Base-by-base conservation (phyloP, 1,140 invertebrate species). In the Calliopsis andreniformis region DNA sequence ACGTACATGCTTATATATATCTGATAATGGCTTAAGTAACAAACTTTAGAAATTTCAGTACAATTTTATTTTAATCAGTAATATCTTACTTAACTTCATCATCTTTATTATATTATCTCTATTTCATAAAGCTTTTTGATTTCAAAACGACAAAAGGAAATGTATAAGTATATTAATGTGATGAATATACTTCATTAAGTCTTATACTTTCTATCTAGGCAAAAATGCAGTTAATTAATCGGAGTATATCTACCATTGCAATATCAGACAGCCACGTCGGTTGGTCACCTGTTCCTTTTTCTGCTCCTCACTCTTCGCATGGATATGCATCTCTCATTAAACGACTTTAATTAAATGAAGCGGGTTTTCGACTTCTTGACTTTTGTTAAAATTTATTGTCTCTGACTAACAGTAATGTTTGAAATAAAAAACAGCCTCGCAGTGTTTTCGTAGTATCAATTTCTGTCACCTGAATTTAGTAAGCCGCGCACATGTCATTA, bases 271-370 rank as follows among this genome's bases (percentile, higher is more conserved):
- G n/a, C n/a, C n/a, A n/a, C n/a, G 56, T 45, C 12, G 55, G 23
- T 20, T 43, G 72, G 10, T 76, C 75, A 77, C 75, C 75, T 77
- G 75, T 71, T 71, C 58, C 23, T 71, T 77, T 77, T 77, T 77
- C 47, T 70, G 47, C 8, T 32, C 30, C 39, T 12, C 32, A 43
- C 28, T 56, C n/a, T 53, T 58, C 47, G 42, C 35, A 32, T 28
- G 66, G 75, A 62, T 67, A 42, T 14, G 53, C 69, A 71, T 62
- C 55, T 71, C 58, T 71, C 43, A 56, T 71, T 77, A 77, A 70
- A 62, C 45, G 45, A 70, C 75, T 66, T 69, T 59, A 58, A 69
- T 73, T 73, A 76, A 69, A 59, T 42, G 72, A 12, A 39, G 68
- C 68, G 55, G 39, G 64, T 69, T 76, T 68, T 68, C 59, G 23